These are phyloP conservation scores for Argynnis bischoffii DNA, from an alignment of 2,888 invertebrate genomes.

Conservation along the genomic window DNA sequence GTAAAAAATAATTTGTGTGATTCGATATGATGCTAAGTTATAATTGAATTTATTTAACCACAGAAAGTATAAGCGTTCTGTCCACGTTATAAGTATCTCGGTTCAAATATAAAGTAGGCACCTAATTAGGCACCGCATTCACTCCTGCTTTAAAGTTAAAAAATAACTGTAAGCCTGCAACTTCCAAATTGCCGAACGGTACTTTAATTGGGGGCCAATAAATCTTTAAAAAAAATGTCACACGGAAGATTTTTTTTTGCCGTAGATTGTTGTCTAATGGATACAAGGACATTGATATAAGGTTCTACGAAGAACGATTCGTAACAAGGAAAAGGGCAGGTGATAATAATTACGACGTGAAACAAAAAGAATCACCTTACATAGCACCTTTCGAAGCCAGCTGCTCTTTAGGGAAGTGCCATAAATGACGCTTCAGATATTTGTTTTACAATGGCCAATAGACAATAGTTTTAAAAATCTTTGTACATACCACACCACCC, in stretches of 20 bases:
- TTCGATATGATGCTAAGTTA: too few relatives aligned
- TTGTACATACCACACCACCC: constrained; percentile 48
- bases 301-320: constrained; percentile 41
- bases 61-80: too few relatives aligned
- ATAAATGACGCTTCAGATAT: constrained; percentile 65
- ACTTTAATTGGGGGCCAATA: constrained; percentile 5
- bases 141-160: neutral
- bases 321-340: constrained; percentile 58
- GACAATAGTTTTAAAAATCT: constrained; percentile 47
- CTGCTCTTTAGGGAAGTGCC: constrained; percentile 64
- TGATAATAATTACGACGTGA: constrained; percentile 65
- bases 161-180: neutral
- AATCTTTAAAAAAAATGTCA: constrained; percentile 26
- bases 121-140: neutral
- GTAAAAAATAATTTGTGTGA: neutral
- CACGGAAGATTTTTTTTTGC: constrained; percentile 24
- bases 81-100: too few relatives aligned
- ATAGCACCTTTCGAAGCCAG: constrained; percentile 52
- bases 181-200: constrained; percentile 1
- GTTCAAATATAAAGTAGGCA: neutral
- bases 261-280: constrained; percentile 37
- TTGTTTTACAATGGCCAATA: constrained; percentile 60
- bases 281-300: constrained; percentile 37
- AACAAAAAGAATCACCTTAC: constrained; percentile 54
- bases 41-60: too few relatives aligned